These are phyloP conservation scores for Phoxinus dragarum DNA, from an alignment of 2,797 vertebrate genomes.

Conservation along the genomic window DNA sequence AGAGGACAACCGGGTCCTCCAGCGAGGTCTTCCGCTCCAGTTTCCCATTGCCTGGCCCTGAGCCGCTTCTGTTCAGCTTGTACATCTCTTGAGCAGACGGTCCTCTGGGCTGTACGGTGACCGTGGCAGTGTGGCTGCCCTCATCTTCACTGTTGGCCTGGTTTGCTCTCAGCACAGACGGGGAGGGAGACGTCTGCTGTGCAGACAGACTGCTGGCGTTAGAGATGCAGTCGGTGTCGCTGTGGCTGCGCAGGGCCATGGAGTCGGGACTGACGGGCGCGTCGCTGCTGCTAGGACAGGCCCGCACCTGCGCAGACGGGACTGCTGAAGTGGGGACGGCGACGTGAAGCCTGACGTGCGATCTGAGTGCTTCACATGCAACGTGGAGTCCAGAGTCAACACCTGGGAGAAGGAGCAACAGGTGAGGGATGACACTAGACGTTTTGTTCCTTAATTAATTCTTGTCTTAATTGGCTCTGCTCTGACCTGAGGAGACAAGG, in stretches of 20 bases:
- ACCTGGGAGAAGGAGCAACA: slow-evolving; percentile 74
- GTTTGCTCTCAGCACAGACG: slow-evolving; percentile 61
- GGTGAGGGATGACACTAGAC: not conserved
- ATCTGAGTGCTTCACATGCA: slow-evolving; percentile 81
- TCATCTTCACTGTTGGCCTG: slow-evolving; percentile 78
- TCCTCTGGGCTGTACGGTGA: slow-evolving; percentile 71
- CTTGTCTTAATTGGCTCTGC: not conserved
- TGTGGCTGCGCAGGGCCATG: slow-evolving; percentile 78
- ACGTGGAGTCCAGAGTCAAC: slow-evolving; percentile 82
- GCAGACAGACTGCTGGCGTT: slow-evolving; percentile 77
- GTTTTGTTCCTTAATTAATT: too few species aligned
- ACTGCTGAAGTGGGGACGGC: slow-evolving; percentile 70
- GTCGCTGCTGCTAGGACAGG: slow-evolving; percentile 59
- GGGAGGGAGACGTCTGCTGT: slow-evolving; percentile 67
- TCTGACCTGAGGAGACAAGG: slow-evolving; percentile 84
- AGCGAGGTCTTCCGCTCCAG: slow-evolving; percentile 75
- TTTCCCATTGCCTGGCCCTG: slow-evolving; percentile 62
- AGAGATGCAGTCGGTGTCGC: slow-evolving; percentile 83
- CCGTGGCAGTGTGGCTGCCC: slow-evolving; percentile 76
- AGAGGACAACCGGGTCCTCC: slow-evolving; percentile 90
- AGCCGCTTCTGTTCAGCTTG: slow-evolving; percentile 54
- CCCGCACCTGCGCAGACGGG: slow-evolving; percentile 71
- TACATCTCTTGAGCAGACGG: slow-evolving; percentile 20
- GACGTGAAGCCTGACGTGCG: slow-evolving; percentile 78
- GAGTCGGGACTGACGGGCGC: slow-evolving; percentile 85